phyloP scores from a whole-genome alignment of 2,113 vertebrate species.

The Danio rerio region GRCz12tu NC_133187.1:44103001-44103500 shows the following conservation, averaged over 20 bases:
- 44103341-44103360: constrained; percentile 27
- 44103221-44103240: constrained; percentile 10
- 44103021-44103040: no score
- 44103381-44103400: constrained; percentile 19
- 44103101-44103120: no score
- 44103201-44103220: neutral
- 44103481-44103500: constrained; percentile 35
- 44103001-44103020: no score
- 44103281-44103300: neutral
- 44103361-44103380: constrained; percentile 4
- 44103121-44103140: no score
- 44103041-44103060: no score
- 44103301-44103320: constrained; percentile 20
- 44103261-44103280: no score
- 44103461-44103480: constrained; percentile 32
- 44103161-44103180: neutral
- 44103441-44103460: constrained; percentile 41
- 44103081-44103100: no score
- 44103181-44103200: neutral
- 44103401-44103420: neutral
- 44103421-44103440: constrained; percentile 29
- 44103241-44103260: neutral
- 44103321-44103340: constrained; percentile 34
- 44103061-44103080: no score
- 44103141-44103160: no score